Percentiles rank a stretch among this genome's conserved stretches.
Evolutionary conservation across 2,888 invertebrate species (phyloP).

Genomic region (Atrina japonica): DNA sequence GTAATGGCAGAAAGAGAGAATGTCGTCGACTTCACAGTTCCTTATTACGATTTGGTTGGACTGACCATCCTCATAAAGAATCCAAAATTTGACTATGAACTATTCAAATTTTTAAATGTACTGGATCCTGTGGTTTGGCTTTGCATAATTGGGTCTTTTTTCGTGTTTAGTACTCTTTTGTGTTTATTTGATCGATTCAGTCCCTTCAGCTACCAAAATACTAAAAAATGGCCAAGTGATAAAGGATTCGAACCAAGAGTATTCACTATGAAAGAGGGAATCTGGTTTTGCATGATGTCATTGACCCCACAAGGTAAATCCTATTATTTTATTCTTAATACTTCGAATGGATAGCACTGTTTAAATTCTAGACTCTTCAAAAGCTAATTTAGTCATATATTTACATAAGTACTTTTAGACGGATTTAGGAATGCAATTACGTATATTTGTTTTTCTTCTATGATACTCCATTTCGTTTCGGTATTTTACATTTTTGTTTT

Average conservation of each 20-base stretch:
- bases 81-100: constrained; percentile 92
- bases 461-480: too few species aligned
- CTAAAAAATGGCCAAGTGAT: constrained; percentile 85
- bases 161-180: constrained; percentile 86
- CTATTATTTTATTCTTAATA: neutral
- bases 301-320: constrained; percentile 89
- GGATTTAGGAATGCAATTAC: too few species aligned
- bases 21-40: constrained; percentile 98
- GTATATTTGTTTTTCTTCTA: too few species aligned
- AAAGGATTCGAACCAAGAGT: constrained; percentile 92
- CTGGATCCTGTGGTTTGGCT: constrained; percentile 98
- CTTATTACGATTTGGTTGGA: constrained; percentile 98
- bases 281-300: constrained; percentile 99
- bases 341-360: neutral
- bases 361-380: too few species aligned
- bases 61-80: constrained; percentile 97
- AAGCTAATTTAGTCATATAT: too few species aligned
- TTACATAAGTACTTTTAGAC: too few species aligned
- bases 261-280: constrained; percentile 96
- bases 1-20: constrained; percentile 96
- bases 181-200: constrained; percentile 98
- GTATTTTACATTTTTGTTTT: too few species aligned
- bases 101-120: constrained; percentile 98
- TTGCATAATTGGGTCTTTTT: constrained; percentile 86
- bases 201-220: constrained; percentile 93